phyloP scores from a whole-genome alignment of 2,797 vertebrate genomes.

The Nyctibius grandis region DNA sequence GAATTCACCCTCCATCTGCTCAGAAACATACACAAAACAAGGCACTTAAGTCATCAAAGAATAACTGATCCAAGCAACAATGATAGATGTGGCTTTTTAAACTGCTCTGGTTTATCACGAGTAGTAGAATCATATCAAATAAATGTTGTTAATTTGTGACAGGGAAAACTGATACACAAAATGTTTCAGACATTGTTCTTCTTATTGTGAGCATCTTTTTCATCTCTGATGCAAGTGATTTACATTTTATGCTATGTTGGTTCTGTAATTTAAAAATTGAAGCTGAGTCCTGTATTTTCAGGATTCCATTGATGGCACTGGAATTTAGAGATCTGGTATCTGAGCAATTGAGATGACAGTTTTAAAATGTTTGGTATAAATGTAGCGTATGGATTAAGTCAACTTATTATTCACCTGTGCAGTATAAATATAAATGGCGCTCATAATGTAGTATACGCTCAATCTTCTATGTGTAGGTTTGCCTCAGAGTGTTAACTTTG shows the following conservation, averaged over 20 bases:
- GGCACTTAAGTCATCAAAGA: neutral
- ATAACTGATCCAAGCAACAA: neutral
- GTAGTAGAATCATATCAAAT: neutral
- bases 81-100: neutral
- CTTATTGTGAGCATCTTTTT: neutral
- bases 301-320: neutral
- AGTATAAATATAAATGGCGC: neutral
- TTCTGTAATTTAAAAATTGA: neutral
- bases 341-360: neutral
- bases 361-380: neutral
- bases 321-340: neutral
- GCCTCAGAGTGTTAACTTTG: neutral
- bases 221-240: neutral
- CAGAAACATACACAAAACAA: neutral
- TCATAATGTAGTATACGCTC: neutral
- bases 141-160: neutral
- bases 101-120: neutral
- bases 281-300: neutral
- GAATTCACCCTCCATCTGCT: constrained; percentile 34
- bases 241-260: neutral
- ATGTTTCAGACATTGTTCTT: neutral
- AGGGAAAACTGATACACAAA: neutral
- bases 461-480: neutral
- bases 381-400: neutral
- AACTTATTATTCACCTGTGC: neutral